Evolutionary conservation across 2,888 invertebrate genomes (phyloP).

Genomic region (Iphiclides podalirius): DNA sequence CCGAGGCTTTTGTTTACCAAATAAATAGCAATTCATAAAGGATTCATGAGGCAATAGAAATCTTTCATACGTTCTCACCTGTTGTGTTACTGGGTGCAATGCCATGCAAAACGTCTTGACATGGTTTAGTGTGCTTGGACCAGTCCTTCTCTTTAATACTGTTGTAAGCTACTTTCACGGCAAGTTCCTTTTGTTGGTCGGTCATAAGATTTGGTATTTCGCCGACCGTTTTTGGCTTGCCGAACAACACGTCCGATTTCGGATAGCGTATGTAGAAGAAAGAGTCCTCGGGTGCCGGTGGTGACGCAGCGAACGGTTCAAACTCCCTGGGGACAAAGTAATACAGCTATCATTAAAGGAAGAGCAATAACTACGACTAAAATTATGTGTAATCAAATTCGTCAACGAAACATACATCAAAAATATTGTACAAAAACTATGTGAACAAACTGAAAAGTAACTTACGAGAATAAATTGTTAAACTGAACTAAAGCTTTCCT

Average conservation of each 20-base stretch:
- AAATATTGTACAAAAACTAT: not conserved
- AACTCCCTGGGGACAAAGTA: constrained; percentile 60
- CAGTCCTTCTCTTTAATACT: constrained; percentile 69
- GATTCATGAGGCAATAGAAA: too few species aligned
- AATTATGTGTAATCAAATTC: constrained; percentile 2
- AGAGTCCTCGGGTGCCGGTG: constrained; percentile 87
- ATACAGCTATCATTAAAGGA: not conserved
- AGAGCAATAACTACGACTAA: not conserved
- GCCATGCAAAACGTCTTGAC: constrained; percentile 82
- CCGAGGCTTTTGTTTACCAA: too few species aligned
- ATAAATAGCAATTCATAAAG: too few species aligned
- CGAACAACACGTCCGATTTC: constrained; percentile 60
- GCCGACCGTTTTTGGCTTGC: constrained; percentile 46
- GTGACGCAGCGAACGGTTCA: constrained; percentile 79
- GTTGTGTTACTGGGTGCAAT: constrained; percentile 66
- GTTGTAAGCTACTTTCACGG: constrained; percentile 42
- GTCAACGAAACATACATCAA: not conserved
- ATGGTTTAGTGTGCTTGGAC: constrained; percentile 84
- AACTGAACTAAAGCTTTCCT: constrained; percentile 58
- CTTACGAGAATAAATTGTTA: constrained; percentile 61
- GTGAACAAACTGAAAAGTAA: constrained; percentile 26
- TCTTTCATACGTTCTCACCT: constrained; percentile 54
- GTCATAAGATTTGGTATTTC: constrained; percentile 42
- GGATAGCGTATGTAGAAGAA: constrained; percentile 86
- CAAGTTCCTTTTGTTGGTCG: constrained; percentile 48